Conservation (phyloP, 1,140 invertebrate genomes). For the Heliothis virescens region DNA sequence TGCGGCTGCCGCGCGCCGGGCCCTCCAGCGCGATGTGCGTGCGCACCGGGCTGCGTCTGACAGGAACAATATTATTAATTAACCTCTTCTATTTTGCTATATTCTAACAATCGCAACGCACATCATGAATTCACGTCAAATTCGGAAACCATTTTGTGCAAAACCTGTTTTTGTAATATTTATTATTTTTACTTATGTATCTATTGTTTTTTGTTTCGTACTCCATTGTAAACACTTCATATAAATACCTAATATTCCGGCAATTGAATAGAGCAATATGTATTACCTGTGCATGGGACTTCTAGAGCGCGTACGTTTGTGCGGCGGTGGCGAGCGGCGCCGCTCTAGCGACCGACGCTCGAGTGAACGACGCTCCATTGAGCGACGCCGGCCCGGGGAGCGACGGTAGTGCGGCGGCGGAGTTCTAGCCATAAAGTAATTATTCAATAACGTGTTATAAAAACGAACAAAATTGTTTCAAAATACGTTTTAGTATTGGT, state of each 20-base stretch:
- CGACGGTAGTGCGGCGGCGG: background rate
- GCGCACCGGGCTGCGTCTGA: slow-evolving; percentile 56
- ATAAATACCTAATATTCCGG: too few species aligned
- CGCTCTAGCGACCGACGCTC: slow-evolving; percentile 9
- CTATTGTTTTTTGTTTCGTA: background rate
- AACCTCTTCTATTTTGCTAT: background rate
- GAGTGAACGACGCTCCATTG: slow-evolving; percentile 41
- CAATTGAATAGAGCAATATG: too few species aligned
- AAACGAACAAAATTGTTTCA: too few species aligned
- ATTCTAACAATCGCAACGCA: too few species aligned
- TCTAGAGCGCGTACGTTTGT: slow-evolving; percentile 13
- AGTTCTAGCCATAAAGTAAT: background rate
- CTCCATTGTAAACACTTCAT: too few species aligned
- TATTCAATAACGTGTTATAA: too few species aligned
- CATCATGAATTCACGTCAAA: too few species aligned
- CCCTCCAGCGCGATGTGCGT: slow-evolving; percentile 16
- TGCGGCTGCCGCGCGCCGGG: slow-evolving; percentile 53
- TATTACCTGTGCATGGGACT: slow-evolving; percentile 30
- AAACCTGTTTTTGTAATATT: too few species aligned
- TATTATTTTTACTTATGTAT: too few species aligned
- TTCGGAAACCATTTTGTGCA: too few species aligned
- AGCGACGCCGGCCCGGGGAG: slow-evolving; percentile 31
- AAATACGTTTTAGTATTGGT: too few species aligned
- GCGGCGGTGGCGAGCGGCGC: slow-evolving; percentile 17
- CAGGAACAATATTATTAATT: background rate